Base-by-base conservation (phyloP, 2,797 vertebrate genomes). In the Mus spretus region DNA sequence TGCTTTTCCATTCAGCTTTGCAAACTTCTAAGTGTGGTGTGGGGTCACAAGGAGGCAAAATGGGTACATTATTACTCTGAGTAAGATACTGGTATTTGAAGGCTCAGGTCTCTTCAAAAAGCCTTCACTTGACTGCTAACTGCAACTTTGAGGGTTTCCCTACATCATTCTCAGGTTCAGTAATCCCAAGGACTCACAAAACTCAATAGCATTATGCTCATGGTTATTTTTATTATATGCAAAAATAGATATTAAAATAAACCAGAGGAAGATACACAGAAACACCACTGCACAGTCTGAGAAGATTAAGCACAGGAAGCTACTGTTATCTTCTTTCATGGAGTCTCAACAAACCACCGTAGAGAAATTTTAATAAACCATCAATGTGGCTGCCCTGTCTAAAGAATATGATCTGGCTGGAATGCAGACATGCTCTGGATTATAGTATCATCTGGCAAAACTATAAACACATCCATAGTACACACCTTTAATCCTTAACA, bases 1-100 rank as follows among this genome's bases (percentile, higher is more conserved):
- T 70, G 53, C 37, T 96, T 94, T 50, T 93, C 55, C 26, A 26
- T 9, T 93, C 55, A n/a, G n/a, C 31, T 92, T 84, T 89, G 47
- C 65, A 40, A 93, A 89, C 40, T 37, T 40, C 34, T 70, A 91
- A 82, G 67, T 93, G 34, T 59, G 4, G 26, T 89, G 81, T 26
- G 80, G 6, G 7, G 5, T 53, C 72, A 77, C 0, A 0, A 57
- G 10, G 22, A 80, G 50, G 24, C 22, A 40, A 40, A 40, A n/a
- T 47, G 28, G 67, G 44, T 61, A 44, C 0, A 81, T 40, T 63
- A 67, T 5, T 19, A 17, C 2, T 53, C 61, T 12, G 61, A 47
- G n/a, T 37, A 77, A 34, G 31, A 26, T 26, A 17, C 10, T 17
- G 9, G 31, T 14, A 12, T 53, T 24, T 61, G 50, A 90, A 72